phyloP scores from a whole-genome alignment of 2,888 invertebrate species.

The Eristalinus sepulchralis region DNA sequence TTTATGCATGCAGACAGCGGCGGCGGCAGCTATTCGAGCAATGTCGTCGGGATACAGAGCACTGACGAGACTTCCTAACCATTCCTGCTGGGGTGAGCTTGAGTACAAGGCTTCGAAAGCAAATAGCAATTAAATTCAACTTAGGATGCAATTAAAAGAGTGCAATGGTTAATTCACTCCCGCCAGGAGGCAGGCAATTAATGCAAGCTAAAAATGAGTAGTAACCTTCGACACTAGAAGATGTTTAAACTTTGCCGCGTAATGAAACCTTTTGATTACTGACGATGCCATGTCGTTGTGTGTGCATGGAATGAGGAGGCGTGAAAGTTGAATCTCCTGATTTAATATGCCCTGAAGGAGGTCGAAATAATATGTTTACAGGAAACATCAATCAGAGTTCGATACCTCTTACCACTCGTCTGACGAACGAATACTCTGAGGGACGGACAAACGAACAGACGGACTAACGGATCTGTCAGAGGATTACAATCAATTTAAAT shows the following conservation, averaged over 20 bases:
- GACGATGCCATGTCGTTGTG: neutral
- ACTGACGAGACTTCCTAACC: neutral
- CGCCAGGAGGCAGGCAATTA: slow-evolving; percentile 30
- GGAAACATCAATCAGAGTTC: slow-evolving; percentile 37
- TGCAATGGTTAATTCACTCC: slow-evolving; percentile 22
- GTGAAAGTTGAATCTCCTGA: slow-evolving; percentile 15
- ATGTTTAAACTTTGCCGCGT: neutral
- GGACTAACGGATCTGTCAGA: neutral
- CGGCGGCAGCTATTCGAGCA: neutral
- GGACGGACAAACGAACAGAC: no score
- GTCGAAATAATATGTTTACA: neutral
- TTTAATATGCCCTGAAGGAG: slow-evolving; percentile 11
- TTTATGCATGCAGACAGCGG: slow-evolving; percentile 15
- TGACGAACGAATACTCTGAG: neutral
- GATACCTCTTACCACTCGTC: neutral
- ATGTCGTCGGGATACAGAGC: neutral
- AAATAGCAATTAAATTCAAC: slow-evolving; percentile 57
- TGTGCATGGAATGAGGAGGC: neutral
- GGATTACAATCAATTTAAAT: slow-evolving; percentile 48
- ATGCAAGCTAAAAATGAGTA: slow-evolving; percentile 36
- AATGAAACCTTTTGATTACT: neutral
- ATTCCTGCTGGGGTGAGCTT: neutral
- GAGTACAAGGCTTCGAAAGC: neutral
- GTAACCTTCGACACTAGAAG: slow-evolving; percentile 15
- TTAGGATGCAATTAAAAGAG: slow-evolving; percentile 56